Conservation (phyloP, 2,888 invertebrate genomes). For the Cryptocheilus praepositus region DNA sequence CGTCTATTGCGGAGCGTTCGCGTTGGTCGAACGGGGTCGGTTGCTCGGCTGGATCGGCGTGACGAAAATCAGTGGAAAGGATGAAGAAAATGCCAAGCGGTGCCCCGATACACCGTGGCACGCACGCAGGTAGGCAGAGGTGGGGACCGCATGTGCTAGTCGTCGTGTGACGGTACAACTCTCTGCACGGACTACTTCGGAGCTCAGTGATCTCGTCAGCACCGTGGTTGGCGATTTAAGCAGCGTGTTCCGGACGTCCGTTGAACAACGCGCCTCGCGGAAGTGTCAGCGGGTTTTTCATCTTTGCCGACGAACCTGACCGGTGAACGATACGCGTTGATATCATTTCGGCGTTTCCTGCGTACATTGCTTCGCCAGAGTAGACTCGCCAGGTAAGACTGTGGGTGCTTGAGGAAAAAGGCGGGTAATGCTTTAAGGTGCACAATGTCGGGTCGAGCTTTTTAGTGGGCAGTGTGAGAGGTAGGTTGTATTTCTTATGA, state of each 20-base stretch:
- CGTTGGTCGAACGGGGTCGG: too few species aligned
- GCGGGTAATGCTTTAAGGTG: too few species aligned
- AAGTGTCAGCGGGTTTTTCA: background rate
- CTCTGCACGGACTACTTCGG: conserved; percentile 47
- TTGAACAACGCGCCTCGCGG: background rate
- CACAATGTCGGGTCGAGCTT: too few species aligned
- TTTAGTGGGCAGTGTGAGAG: too few species aligned
- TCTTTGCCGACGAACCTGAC: background rate
- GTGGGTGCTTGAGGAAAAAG: too few species aligned
- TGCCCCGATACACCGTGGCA: conserved; percentile 4
- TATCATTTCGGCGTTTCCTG: too few species aligned
- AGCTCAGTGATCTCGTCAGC: conserved; percentile 61
- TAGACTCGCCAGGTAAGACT: too few species aligned
- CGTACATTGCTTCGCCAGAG: too few species aligned
- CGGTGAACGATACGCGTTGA: too few species aligned
- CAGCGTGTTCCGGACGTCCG: conserved; percentile 6
- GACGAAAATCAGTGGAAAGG: conserved; percentile 10
- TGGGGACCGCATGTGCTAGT: conserved; percentile 40
- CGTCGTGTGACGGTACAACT: conserved; percentile 47
- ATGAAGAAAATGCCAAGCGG: conserved; percentile 28
- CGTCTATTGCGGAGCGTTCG: too few species aligned
- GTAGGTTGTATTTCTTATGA: too few species aligned
- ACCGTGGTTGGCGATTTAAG: conserved; percentile 49
- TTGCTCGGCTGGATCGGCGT: too few species aligned
- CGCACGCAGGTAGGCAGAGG: conserved; percentile 32